Conservation (phyloP, 2,113 vertebrate species). For the Solea solea region DNA sequence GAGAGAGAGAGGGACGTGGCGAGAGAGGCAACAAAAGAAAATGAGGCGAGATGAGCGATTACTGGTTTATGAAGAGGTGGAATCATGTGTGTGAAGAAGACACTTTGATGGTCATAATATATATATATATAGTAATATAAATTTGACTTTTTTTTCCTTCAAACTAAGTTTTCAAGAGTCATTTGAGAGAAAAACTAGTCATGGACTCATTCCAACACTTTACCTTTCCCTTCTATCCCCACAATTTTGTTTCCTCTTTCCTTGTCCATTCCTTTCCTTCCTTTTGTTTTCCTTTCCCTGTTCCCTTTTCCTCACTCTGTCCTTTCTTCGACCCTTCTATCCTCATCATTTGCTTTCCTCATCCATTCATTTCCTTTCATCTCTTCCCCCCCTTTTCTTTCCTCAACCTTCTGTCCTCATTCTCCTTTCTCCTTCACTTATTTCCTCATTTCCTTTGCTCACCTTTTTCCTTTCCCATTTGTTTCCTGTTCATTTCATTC, state of each 20-base stretch:
- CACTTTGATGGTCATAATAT: conserved; percentile 24
- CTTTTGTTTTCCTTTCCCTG: not conserved
- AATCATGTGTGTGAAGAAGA: conserved; percentile 44
- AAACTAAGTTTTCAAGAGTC: conserved; percentile 1
- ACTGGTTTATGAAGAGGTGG: conserved; percentile 58
- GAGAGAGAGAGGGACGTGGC: conserved; percentile 87
- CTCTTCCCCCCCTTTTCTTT: not conserved
- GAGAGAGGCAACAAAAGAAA: conserved; percentile 87
- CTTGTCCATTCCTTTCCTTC: not conserved
- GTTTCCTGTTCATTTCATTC: too few relatives aligned
- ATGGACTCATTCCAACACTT: not conserved
- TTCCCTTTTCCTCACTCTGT: too few relatives aligned
- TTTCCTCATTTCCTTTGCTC: too few relatives aligned
- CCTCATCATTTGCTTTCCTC: conserved; percentile 17
- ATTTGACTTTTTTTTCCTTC: not conserved
- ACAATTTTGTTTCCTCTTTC: not conserved
- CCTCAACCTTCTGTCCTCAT: conserved; percentile 23
- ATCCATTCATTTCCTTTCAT: not conserved
- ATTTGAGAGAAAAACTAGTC: conserved; percentile 2
- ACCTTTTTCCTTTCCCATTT: too few relatives aligned
- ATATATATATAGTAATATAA: conserved; percentile 9
- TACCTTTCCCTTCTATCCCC: not conserved
- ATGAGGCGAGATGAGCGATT: conserved; percentile 82
- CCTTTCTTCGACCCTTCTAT: conserved; percentile 12
- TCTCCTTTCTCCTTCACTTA: conserved; percentile 6